phyloP scores from a whole-genome alignment of 2,888 invertebrate species.

The Campoplex capitator region DNA sequence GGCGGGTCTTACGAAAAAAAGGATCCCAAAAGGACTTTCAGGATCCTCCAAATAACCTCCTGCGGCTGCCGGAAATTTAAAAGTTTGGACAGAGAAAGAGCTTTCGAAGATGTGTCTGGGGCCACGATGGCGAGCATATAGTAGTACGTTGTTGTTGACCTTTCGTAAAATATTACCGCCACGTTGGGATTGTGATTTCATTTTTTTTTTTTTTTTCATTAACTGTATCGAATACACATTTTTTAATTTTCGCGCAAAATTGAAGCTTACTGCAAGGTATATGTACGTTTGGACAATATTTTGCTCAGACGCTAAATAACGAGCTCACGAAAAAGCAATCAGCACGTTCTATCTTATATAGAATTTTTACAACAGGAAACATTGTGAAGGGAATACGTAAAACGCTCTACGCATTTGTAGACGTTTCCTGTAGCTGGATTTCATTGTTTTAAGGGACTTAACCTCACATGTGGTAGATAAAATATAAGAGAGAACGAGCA shows the following conservation, averaged over 20 bases:
- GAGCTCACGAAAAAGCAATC: slow-evolving; percentile 43
- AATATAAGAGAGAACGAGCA: slow-evolving; percentile 60
- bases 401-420: slow-evolving; percentile 5
- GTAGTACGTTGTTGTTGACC: slow-evolving; percentile 48
- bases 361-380: slow-evolving; percentile 17
- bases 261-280: neutral
- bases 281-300: neutral
- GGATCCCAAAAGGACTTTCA: slow-evolving; percentile 30
- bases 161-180: slow-evolving; percentile 19
- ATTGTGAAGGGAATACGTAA: slow-evolving; percentile 10
- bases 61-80: slow-evolving; percentile 50
- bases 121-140: slow-evolving; percentile 49
- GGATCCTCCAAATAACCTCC: slow-evolving; percentile 33
- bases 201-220: slow-evolving; percentile 13
- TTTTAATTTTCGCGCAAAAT: neutral
- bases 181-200: slow-evolving; percentile 1
- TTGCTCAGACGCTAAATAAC: slow-evolving; percentile 35
- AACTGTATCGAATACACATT: too few species aligned
- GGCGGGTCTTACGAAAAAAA: slow-evolving; percentile 37
- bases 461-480: slow-evolving; percentile 67
- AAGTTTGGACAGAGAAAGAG: slow-evolving; percentile 46
- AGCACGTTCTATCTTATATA: slow-evolving; percentile 30
- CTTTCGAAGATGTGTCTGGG: slow-evolving; percentile 36
- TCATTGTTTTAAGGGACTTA: slow-evolving; percentile 79
- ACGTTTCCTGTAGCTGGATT: slow-evolving; percentile 62